These are phyloP conservation scores for Eulemur albifrons DNA, from an alignment of 2,797 vertebrate genomes.

Conservation along the genomic window DNA sequence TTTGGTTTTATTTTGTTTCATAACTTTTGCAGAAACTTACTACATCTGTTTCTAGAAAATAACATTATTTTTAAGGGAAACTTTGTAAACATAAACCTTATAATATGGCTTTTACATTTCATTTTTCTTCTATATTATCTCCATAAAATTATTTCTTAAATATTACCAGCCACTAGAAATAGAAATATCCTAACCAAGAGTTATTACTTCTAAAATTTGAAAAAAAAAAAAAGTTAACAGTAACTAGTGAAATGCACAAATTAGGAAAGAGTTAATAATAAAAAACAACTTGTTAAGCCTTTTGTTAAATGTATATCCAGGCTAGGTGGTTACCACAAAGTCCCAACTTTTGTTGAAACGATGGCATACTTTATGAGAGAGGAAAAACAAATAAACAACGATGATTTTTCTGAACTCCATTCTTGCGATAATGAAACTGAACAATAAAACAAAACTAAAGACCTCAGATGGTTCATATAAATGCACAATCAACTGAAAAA, in stretches of 20 bases:
- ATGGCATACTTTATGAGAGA: not conserved
- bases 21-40: not conserved
- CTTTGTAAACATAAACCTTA: not conserved
- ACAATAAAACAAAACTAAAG: not conserved
- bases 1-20: not conserved
- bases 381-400: not conserved
- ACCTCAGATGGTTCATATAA: not conserved
- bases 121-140: not conserved
- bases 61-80: not conserved
- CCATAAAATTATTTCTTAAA: slow-evolving; percentile 28
- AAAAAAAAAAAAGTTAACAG: not conserved
- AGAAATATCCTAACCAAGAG: not conserved
- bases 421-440: not conserved
- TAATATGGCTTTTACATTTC: not conserved
- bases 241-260: not conserved
- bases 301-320: not conserved
- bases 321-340: not conserved
- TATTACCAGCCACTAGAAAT: not conserved
- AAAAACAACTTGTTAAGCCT: not conserved
- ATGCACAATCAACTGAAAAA: not conserved
- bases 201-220: not conserved
- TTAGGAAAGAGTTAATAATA: not conserved
- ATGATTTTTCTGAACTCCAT: not conserved
- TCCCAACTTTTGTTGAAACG: not conserved
- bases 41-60: not conserved